Base-by-base conservation (phyloP, 2,797 vertebrate species). In the Gadopsis bispinosus region DNA sequence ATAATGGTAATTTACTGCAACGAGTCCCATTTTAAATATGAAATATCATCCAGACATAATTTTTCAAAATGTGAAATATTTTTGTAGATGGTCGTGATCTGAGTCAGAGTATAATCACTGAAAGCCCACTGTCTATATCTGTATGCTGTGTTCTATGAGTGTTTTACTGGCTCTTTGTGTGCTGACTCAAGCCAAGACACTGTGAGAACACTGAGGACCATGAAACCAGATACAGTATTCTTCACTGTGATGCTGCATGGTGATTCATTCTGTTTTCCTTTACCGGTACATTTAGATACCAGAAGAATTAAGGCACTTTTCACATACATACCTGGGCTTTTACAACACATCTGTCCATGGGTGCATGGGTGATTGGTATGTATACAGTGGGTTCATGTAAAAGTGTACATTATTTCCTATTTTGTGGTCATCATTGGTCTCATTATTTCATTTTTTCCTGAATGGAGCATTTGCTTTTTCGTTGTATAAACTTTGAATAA, bases 181-280 rank as follows among this genome's bases (percentile, higher is more conserved):
- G 39, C 50, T 69, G 63, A 69, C 63, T 75, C 31, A 55, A 55
- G 62, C 45, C n/a, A 71, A 69, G 37, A 73, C n/a, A n/a, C 67
- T 68, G 69, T 56, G 35, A 58, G 17, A 71, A 64, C 41, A 56
- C n/a, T 33, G 29, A 65, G 39, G 39, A 54, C 51, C 58, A 65
- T 79, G 65, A 56, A 62, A 80, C 19, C 26, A 14, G 45, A 64
- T 47, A 63, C 26, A 39, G 31, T 50, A 14, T 54, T 12, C 31
- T 48, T 73, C 29, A 51, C 26, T 67, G 12, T 60, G 29, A 68
- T 55, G 39, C 39, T 37, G 39, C 16, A 43, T 29, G 22, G 43
- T 17, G 22, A 50, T 76, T 61, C 4, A 0, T 53, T 62, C 37
- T 16, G 31, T 33, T 66, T 69, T n/a, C 7, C 35, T 35, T 63